Base-by-base conservation (phyloP, 2,113 vertebrate genomes). In the Pycnonotus jocosus region DNA sequence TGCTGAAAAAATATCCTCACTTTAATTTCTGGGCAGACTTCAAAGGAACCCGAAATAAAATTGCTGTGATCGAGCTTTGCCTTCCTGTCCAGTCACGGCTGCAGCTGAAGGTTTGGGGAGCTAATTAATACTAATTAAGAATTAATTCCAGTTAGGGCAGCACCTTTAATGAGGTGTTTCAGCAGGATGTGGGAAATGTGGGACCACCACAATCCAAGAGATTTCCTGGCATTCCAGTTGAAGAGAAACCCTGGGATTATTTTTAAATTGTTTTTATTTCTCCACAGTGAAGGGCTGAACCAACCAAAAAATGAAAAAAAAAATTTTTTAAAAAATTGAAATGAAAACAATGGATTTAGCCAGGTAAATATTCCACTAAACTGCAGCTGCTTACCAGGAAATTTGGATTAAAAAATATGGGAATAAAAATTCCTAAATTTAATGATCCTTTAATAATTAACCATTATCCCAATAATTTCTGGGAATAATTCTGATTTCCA, bases 231-330 rank as follows among this genome's bases (percentile, higher is more conserved):
- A 54, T 38, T 62, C 2, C 48, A 28, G 38, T 4, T 10, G 30
- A 2, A 19, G 7, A 64, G 4, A 28, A 64, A 56, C 3, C 15
- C 12, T 13, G 70, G 58, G n/a, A 47, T 69, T 10, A 1, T 81
- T 60, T 11, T 11, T 12, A 0, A 40, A 47, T 69, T 10, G 1
- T 81, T 60, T 11, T 11, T 12, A 0, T 37, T n/a, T 12, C 31
- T 50, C 51, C 42, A 7, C 15, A 51, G 45, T 20, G 37, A 42
- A 81, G 44, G 35, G 33, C 2, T 31, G 48, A 73, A 45, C 6
- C 23, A 40, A 50, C 4, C 44, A 2, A 38, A 38, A 38, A 38
- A 38, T 38, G 38, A 38, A 38, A 38, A 38, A 38, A 38, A 38
- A 38, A 38, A n/a, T n/a, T n/a, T n/a, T n/a, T n/a, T n/a, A n/a